Percentiles rank a stretch among this genome's conserved stretches.
Evolutionary conservation across 2,113 vertebrate species (phyloP).

Genomic region (Hiodon tergisus): DNA sequence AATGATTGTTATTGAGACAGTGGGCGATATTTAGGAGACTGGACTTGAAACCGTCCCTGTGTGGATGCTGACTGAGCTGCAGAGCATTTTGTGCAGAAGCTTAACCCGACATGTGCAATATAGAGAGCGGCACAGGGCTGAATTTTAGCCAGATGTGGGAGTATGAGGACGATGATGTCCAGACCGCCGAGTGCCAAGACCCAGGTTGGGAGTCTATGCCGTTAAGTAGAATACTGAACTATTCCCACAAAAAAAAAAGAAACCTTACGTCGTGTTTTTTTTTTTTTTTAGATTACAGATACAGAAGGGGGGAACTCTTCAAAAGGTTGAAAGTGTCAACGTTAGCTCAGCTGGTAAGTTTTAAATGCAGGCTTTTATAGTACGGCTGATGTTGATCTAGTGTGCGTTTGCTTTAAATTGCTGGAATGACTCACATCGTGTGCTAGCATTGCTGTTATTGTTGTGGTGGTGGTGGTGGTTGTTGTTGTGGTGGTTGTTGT

Average conservation of each 20-base stretch:
- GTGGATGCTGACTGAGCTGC: conserved; percentile 30
- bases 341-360: conserved; percentile 88
- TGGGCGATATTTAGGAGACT: conserved; percentile 11
- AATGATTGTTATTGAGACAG: conserved; percentile 11
- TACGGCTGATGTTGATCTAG: too few relatives aligned
- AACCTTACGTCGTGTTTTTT: background rate
- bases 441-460: too few relatives aligned
- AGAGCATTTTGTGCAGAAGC: conserved; percentile 7
- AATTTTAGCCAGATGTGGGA: conserved; percentile 52
- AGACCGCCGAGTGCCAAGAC: conserved; percentile 42
- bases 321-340: conserved; percentile 91
- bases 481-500: too few relatives aligned
- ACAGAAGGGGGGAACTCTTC: conserved; percentile 89
- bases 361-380: background rate
- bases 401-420: too few relatives aligned
- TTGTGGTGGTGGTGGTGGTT: too few relatives aligned
- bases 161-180: conserved; percentile 40
- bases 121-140: conserved; percentile 26
- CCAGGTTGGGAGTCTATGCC: conserved; percentile 50
- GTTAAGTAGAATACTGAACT: background rate
- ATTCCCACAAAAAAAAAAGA: background rate
- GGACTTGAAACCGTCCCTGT: conserved; percentile 10
- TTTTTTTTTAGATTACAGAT: conserved; percentile 79
- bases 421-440: too few relatives aligned
- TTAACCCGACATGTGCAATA: background rate